phyloP scores from a whole-genome alignment of 2,888 invertebrate species.

The Troides aeacus region DNA sequence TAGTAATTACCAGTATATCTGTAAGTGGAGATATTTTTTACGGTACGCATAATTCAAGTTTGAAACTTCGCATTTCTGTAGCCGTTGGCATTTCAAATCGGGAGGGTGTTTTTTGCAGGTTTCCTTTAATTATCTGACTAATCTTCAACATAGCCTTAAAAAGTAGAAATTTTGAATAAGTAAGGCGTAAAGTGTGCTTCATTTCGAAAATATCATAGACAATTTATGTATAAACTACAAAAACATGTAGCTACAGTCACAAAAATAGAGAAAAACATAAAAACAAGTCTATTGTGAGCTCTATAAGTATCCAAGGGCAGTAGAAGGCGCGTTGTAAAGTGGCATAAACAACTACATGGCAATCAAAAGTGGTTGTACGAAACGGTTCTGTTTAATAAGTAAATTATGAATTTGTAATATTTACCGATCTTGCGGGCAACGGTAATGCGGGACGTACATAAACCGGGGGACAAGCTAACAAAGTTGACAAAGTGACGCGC shows the following conservation, averaged over 20 bases:
- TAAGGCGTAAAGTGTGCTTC: not conserved
- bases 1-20: not conserved
- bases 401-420: conserved; percentile 31
- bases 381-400: no score
- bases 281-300: no score
- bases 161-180: not conserved
- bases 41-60: conserved; percentile 23
- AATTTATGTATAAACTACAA: no score
- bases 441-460: conserved; percentile 66
- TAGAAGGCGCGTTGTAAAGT: no score
- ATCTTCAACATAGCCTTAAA: conserved; percentile 27
- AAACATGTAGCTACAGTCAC: no score
- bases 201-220: not conserved
- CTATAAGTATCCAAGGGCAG: no score
- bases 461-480: conserved; percentile 60
- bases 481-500: conserved; percentile 53
- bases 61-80: conserved; percentile 23
- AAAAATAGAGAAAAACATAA: no score
- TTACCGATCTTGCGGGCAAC: conserved; percentile 57
- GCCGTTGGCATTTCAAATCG: conserved; percentile 24
- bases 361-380: no score
- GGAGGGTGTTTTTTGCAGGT: conserved; percentile 11
- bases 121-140: conserved; percentile 18
- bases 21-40: not conserved
- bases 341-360: no score